Conservation (phyloP, 1,140 invertebrate genomes). For the Formica selysi region DNA sequence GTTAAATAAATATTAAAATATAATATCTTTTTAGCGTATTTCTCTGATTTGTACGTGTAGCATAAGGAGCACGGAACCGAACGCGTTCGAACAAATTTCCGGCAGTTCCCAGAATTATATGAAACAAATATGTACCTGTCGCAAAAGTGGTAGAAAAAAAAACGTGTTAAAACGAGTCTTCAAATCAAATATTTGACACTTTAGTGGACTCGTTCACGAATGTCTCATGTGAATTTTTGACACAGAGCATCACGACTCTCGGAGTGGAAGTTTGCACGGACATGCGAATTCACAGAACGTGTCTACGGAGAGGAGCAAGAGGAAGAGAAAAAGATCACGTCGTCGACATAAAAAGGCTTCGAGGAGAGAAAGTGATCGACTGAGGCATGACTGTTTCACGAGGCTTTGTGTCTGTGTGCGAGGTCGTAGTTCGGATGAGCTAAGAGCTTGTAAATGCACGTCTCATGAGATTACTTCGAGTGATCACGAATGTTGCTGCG, state of each 20-base stretch:
- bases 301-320: background rate
- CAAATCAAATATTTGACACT: background rate
- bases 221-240: slow-evolving; percentile 32
- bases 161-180: background rate
- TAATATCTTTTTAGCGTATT: background rate
- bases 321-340: slow-evolving; percentile 11
- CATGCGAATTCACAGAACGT: background rate
- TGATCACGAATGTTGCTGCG: slow-evolving; percentile 27
- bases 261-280: slow-evolving; percentile 1
- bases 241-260: background rate
- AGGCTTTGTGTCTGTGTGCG: slow-evolving; percentile 57
- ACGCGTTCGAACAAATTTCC: background rate
- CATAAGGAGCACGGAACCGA: background rate
- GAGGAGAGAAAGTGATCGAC: slow-evolving; percentile 42
- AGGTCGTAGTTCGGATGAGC: slow-evolving; percentile 8
- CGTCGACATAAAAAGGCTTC: slow-evolving; percentile 3
- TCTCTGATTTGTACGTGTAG: background rate
- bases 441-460: slow-evolving; percentile 3
- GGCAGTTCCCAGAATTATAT: background rate
- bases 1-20: background rate
- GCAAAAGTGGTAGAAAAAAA: background rate
- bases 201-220: background rate
- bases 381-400: slow-evolving; percentile 14
- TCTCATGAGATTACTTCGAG: slow-evolving; percentile 21
- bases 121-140: slow-evolving; percentile 31